Percentiles rank a stretch among this genome's conserved stretches.
phyloP scores from a whole-genome alignment of 1,140 invertebrate species.

The Stegodyphus mimosarum region DNA sequence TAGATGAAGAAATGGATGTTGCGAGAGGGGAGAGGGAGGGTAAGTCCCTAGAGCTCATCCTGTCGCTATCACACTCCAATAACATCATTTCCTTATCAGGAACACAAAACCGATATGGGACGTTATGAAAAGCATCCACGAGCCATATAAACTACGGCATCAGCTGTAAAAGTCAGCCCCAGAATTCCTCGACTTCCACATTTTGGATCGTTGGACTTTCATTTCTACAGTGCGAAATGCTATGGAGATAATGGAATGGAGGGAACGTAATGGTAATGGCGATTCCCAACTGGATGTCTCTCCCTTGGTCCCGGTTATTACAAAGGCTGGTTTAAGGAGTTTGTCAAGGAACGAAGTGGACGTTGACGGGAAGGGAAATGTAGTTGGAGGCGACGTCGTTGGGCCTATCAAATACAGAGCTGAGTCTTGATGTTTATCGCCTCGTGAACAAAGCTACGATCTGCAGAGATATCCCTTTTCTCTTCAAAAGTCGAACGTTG shows the following conservation, averaged over 20 bases:
- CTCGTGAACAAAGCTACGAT: conserved; percentile 7
- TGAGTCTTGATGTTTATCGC: conserved; percentile 44
- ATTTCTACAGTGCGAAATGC: conserved; percentile 32
- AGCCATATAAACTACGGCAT: conserved; percentile 26
- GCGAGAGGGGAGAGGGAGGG: not conserved
- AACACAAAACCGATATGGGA: conserved; percentile 47
- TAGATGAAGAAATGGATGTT: not conserved
- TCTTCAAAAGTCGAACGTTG: not conserved
- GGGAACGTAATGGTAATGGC: conserved; percentile 43
- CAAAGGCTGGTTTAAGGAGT: conserved; percentile 42
- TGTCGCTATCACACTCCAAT: not conserved
- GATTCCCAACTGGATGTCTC: conserved; percentile 21
- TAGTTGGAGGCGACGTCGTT: conserved; percentile 15
- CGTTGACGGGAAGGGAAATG: conserved; percentile 25
- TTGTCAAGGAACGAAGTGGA: conserved; percentile 50
- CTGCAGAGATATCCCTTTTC: too few relatives aligned
- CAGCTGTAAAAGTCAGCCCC: conserved; percentile 42
- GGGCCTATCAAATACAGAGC: not conserved
- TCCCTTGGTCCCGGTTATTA: conserved; percentile 20
- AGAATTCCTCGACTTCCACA: conserved; percentile 24
- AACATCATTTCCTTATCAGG: conserved; percentile 28
- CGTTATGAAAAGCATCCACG: conserved; percentile 43
- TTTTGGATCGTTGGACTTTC: conserved; percentile 50
- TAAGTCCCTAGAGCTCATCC: not conserved
- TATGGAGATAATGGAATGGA: conserved; percentile 50